phyloP scores from a whole-genome alignment of 92 coral and sea anemone species.

The Phymanthus crucifer region DNA sequence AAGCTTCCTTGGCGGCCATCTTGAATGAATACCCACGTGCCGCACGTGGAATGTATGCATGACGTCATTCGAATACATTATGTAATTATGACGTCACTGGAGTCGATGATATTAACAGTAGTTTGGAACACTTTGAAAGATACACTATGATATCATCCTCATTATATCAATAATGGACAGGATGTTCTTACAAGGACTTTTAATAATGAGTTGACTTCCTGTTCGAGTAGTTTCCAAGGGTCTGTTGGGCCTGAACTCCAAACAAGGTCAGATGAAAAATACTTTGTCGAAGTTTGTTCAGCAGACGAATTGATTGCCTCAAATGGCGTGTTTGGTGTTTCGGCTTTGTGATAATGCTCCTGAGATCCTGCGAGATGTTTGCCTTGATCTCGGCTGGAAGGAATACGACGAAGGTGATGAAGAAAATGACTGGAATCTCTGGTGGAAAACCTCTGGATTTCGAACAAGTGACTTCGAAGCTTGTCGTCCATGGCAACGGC shows the following conservation, averaged over 20 bases:
- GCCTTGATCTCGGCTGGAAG: conserved; percentile 78
- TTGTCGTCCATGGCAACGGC: conserved; percentile 90
- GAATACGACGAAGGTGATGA: conserved; percentile 60
- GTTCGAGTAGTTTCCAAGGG: background rate
- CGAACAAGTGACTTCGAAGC: conserved; percentile 73
- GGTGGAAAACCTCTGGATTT: conserved; percentile 90
- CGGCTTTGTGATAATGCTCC: conserved; percentile 83
- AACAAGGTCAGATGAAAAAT: background rate
- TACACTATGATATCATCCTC: conserved; percentile 8
- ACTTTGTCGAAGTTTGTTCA: conserved; percentile 25
- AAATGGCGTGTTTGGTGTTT: conserved; percentile 62
- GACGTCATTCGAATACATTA: conserved; percentile 17
- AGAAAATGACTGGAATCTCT: conserved; percentile 69
- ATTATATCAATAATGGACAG: background rate
- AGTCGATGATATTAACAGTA: background rate
- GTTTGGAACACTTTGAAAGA: background rate
- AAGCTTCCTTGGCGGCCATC: conserved; percentile 52
- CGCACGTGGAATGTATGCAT: background rate
- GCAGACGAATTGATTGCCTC: background rate
- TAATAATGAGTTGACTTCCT: background rate
- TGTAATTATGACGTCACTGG: conserved; percentile 23
- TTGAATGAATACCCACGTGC: conserved; percentile 28
- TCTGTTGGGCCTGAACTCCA: background rate
- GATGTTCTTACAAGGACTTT: background rate
- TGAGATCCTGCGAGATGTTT: conserved; percentile 70